A percentile compares a stretch with the other conserved stretches of the same genome.
These are phyloP conservation scores for Apamea epomidion DNA, from an alignment of 2,888 invertebrate genomes.

Conservation along the genomic window DNA sequence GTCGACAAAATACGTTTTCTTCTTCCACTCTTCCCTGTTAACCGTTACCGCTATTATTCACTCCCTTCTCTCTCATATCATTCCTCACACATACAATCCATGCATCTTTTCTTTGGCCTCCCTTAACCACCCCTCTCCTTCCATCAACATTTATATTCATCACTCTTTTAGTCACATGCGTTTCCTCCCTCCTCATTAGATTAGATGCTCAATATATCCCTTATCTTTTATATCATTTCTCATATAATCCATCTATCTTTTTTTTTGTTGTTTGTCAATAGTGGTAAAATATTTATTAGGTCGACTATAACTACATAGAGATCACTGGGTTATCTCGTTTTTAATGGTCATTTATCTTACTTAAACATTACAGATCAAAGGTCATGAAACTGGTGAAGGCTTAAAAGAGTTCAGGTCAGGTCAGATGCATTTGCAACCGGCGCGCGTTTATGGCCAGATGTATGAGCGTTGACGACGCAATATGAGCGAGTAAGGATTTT, in stretches of 20 bases:
- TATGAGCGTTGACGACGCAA: not conserved
- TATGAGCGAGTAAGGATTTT: not conserved
- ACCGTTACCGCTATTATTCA: no score
- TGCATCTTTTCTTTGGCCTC: not conserved
- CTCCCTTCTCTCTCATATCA: not conserved
- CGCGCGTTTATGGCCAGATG: not conserved
- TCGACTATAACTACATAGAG: not conserved
- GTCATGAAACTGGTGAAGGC: conserved; percentile 12
- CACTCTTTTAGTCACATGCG: not conserved
- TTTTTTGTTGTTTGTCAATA: not conserved
- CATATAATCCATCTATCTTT: not conserved
- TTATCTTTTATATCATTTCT: not conserved
- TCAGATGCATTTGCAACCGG: not conserved
- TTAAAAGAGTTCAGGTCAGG: conserved; percentile 11
- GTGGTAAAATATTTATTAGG: not conserved
- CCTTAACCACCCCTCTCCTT: not conserved
- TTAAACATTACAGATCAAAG: not conserved
- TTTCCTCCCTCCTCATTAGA: not conserved
- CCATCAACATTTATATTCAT: not conserved
- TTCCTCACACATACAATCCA: not conserved
- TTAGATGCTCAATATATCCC: not conserved
- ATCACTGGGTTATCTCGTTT: conserved; percentile 2
- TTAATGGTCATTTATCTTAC: not conserved
- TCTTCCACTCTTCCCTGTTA: not conserved
- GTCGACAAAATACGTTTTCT: not conserved